Conservation (phyloP, 2,888 invertebrate genomes). For the Elysia crispata region DNA sequence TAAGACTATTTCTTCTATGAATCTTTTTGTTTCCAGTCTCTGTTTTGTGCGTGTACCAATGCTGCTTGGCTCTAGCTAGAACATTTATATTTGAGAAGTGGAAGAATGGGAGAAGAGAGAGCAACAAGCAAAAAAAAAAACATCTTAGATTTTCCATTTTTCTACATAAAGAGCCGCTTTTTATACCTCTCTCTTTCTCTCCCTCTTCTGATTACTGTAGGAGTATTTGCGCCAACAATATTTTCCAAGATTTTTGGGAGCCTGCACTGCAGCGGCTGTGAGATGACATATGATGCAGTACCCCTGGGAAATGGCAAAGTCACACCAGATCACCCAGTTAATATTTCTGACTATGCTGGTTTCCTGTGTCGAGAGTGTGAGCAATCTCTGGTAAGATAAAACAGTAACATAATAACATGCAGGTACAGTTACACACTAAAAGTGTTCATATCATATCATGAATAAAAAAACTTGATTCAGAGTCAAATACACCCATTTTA, state of each 20-base stretch:
- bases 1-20: too few relatives aligned
- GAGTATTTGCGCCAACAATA: slow-evolving; percentile 72
- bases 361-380: slow-evolving; percentile 45
- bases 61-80: not conserved
- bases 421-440: too few relatives aligned
- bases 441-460: too few relatives aligned
- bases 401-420: too few relatives aligned
- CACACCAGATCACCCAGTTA: too few relatives aligned
- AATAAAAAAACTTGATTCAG: too few relatives aligned
- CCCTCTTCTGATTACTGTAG: slow-evolving; percentile 48
- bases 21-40: not conserved
- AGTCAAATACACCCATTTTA: too few relatives aligned
- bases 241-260: slow-evolving; percentile 72
- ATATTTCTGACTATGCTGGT: slow-evolving; percentile 12
- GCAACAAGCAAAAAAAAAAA: not conserved
- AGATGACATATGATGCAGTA: slow-evolving; percentile 30
- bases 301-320: too few relatives aligned
- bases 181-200: not conserved
- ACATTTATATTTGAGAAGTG: too few relatives aligned
- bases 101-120: too few relatives aligned
- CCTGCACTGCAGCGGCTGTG: slow-evolving; percentile 66
- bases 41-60: not conserved
- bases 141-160: not conserved
- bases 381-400: slow-evolving; percentile 37
- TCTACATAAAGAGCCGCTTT: not conserved